Conservation (phyloP, 2,888 invertebrate species). For the Netelia melanura region DNA sequence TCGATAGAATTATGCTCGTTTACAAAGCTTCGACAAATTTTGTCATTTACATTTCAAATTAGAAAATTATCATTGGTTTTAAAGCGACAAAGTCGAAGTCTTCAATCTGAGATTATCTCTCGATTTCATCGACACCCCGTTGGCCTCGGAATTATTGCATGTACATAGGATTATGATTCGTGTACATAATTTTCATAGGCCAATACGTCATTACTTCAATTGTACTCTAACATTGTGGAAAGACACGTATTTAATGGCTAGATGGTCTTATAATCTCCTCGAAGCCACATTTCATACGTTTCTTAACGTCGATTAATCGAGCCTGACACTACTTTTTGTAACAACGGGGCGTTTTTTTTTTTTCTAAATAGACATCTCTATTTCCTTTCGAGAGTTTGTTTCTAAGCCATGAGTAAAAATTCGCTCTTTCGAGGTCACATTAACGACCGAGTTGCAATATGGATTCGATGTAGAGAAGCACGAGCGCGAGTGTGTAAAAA, state of each 20-base stretch:
- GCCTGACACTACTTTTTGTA: slow-evolving; percentile 45
- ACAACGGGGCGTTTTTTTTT: slow-evolving; percentile 22
- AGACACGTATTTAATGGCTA: slow-evolving; percentile 65
- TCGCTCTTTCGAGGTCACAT: slow-evolving; percentile 34
- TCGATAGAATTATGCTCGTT: slow-evolving; percentile 25
- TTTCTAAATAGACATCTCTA: slow-evolving; percentile 49
- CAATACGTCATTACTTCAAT: slow-evolving; percentile 64
- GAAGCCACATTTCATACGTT: slow-evolving; percentile 62
- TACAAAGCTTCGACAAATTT: slow-evolving; percentile 4
- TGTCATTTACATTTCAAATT: slow-evolving; percentile 2
- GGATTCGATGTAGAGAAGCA: slow-evolving; percentile 61
- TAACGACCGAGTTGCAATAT: slow-evolving; percentile 51
- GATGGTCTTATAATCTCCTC: slow-evolving; percentile 23
- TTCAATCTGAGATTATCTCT: not conserved
- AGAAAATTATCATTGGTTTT: slow-evolving; percentile 12
- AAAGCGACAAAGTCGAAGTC: slow-evolving; percentile 1
- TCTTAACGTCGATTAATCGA: slow-evolving; percentile 58
- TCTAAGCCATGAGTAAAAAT: slow-evolving; percentile 55
- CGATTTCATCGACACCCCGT: slow-evolving; percentile 26
- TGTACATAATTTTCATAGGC: slow-evolving; percentile 59
- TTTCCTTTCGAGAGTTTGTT: slow-evolving; percentile 25
- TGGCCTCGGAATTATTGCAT: slow-evolving; percentile 36
- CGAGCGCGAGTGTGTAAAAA: slow-evolving; percentile 50
- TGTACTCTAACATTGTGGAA: slow-evolving; percentile 67
- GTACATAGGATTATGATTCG: slow-evolving; percentile 42